Evolutionary conservation across 2,888 invertebrate genomes (phyloP).

Genomic region (Proisotoma minuta): DNA sequence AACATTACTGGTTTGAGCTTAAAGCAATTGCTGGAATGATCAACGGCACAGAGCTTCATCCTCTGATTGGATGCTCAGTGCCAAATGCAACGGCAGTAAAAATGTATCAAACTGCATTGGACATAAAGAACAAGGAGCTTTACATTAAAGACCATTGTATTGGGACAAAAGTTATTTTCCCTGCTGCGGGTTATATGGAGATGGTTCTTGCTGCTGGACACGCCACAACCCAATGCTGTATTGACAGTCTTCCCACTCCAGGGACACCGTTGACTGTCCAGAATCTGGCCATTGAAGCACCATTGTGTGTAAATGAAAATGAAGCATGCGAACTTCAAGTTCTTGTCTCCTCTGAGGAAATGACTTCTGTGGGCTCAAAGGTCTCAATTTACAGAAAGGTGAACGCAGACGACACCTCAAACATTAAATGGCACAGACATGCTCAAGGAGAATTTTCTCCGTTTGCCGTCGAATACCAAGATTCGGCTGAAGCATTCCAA

Average conservation of each 20-base stretch:
- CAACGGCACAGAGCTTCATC: constrained; percentile 6
- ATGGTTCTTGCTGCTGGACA: constrained; percentile 30
- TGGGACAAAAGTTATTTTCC: constrained; percentile 30
- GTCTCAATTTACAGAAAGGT: constrained; percentile 2
- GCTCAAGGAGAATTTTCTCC: constrained; percentile 14
- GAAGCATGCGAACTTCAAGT: constrained; percentile 12
- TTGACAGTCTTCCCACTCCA: constrained; percentile 13
- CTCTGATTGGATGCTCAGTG: constrained; percentile 5
- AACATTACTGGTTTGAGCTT: constrained; percentile 26
- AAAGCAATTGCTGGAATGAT: constrained; percentile 5
- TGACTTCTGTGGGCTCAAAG: constrained; percentile 6
- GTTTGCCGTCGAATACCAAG: constrained; percentile 4
- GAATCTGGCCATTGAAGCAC: constrained; percentile 33
- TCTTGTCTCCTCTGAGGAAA: constrained; percentile 10
- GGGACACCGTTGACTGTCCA: constrained; percentile 20
- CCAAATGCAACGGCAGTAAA: constrained; percentile 24
- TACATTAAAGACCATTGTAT: constrained; percentile 34
- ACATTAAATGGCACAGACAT: constrained; percentile 12
- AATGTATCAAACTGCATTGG: constrained; percentile 32
- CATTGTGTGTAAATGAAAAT: constrained; percentile 24
- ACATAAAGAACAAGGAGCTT: constrained; percentile 24
- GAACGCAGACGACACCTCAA: neutral
- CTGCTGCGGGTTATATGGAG: constrained; percentile 37
- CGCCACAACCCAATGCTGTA: constrained; percentile 16
- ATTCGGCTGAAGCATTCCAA: neutral